These are phyloP conservation scores for Montipora capitata DNA, from an alignment of 92 coral and sea anemone species.

Conservation along the genomic window DNA sequence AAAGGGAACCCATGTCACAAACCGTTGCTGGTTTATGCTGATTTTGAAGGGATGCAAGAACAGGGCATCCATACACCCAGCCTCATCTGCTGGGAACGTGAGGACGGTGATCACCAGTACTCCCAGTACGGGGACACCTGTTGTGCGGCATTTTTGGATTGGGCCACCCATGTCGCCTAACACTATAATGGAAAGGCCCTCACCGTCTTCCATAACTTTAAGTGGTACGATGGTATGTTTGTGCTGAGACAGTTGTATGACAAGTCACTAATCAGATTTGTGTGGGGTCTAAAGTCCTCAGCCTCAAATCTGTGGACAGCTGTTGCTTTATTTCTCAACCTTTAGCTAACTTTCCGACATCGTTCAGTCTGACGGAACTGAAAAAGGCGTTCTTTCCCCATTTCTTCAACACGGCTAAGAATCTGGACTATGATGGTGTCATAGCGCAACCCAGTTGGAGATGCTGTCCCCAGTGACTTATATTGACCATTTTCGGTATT, in stretches of 20 bases:
- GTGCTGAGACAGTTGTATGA: background rate
- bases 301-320: conserved; percentile 15
- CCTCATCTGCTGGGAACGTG: background rate
- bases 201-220: conserved; percentile 18
- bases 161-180: background rate
- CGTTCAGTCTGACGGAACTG: conserved; percentile 30
- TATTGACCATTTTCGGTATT: too few relatives aligned
- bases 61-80: background rate
- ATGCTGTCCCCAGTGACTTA: too few relatives aligned
- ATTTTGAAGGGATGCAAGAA: background rate
- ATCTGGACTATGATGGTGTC: conserved; percentile 29
- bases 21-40: background rate
- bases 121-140: background rate
- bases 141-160: background rate
- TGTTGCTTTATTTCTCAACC: conserved; percentile 3
- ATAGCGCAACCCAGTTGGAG: background rate
- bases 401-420: conserved; percentile 18
- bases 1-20: background rate
- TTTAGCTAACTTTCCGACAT: conserved; percentile 13
- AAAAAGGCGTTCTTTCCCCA: conserved; percentile 44
- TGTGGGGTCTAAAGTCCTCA: background rate
- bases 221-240: conserved; percentile 17
- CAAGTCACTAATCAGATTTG: background rate
- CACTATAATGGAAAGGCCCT: background rate
- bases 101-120: background rate